Conservation (phyloP, 2,797 vertebrate genomes). For the Macrochelys suwanniensis region DNA sequence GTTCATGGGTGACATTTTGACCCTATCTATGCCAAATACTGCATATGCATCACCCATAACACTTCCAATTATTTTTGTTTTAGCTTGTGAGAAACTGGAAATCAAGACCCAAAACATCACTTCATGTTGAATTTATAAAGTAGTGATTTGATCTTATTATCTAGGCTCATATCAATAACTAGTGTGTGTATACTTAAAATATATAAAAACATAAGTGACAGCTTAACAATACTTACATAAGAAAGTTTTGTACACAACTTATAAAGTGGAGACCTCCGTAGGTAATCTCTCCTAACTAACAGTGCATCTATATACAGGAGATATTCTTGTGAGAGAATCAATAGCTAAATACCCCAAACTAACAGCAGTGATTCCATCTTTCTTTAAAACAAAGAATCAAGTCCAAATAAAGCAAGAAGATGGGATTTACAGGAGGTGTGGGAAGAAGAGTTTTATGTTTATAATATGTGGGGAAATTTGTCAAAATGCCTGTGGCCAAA, state of each 20-base stretch:
- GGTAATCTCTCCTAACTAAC: background rate
- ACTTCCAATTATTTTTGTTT: background rate
- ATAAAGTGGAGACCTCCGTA: background rate
- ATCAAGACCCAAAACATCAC: background rate
- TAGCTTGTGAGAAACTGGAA: background rate
- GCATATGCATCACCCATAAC: background rate
- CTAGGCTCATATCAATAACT: background rate
- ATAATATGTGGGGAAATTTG: background rate
- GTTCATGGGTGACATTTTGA: conserved; percentile 27
- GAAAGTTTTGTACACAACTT: background rate
- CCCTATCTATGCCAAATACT: background rate
- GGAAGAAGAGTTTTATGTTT: conserved; percentile 37
- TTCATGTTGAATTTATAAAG: background rate
- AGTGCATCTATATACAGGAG: no score
- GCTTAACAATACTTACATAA: conserved; percentile 12
- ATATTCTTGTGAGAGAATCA: background rate
- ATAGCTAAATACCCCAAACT: conserved; percentile 27
- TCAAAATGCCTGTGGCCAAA: conserved; percentile 27
- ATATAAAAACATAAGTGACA: background rate
- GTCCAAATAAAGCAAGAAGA: background rate
- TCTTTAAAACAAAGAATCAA: background rate
- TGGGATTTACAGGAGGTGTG: background rate
- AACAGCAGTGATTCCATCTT: background rate
- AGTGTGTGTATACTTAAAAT: background rate
- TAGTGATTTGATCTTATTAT: background rate